Conservation (phyloP, 2,797 vertebrate genomes). For the Pyrocephalus nanus region DNA sequence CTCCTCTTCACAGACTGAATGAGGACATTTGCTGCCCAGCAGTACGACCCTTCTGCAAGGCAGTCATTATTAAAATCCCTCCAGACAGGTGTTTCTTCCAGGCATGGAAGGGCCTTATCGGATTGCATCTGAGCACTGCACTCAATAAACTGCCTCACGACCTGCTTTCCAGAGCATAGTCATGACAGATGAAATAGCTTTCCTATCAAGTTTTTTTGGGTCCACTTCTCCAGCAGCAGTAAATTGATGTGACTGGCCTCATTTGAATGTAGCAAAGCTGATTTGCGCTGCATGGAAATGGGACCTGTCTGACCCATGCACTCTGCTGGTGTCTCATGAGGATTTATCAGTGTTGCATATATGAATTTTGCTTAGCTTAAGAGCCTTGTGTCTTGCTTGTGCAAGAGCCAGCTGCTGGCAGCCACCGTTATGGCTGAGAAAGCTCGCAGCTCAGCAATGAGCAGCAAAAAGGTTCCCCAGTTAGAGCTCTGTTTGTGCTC, state of each 20-base stretch:
- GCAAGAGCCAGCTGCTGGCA: not conserved
- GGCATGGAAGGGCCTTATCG: slow-evolving; percentile 1
- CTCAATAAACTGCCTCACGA: not conserved
- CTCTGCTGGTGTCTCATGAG: accelerated
- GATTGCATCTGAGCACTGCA: not conserved
- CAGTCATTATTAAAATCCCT: slow-evolving; percentile 11
- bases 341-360: not conserved
- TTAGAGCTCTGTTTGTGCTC: not conserved
- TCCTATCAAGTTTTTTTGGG: not conserved
- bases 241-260: not conserved
- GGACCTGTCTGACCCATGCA: not conserved
- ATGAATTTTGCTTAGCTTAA: slow-evolving; percentile 13
- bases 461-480: not conserved
- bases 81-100: slow-evolving; percentile 13
- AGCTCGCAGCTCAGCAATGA: not conserved
- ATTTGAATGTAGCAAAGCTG: not conserved
- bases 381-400: not conserved
- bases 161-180: not conserved
- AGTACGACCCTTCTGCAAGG: slow-evolving; percentile 10
- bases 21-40: not conserved
- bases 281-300: not conserved
- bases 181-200: not conserved
- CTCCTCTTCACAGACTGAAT: not conserved
- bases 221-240: not conserved
- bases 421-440: not conserved